Evolutionary conservation across 2,888 invertebrate species (phyloP).

Genomic region (Pristionchus mayeri): DNA sequence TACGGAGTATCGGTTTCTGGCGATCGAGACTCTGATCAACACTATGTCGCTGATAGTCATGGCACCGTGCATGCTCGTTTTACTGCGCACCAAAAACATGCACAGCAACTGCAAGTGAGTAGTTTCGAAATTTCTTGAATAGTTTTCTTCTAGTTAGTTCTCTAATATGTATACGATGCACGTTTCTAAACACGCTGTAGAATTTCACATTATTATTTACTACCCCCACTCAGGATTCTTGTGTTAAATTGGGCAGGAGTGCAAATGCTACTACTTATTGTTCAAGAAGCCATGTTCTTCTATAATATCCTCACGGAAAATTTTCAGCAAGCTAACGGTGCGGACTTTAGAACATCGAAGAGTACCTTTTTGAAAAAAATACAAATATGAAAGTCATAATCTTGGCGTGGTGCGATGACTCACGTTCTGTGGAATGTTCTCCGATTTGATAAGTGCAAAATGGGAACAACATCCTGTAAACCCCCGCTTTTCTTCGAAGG

Average conservation of each 20-base stretch:
- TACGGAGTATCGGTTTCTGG: background rate
- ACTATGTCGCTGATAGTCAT: background rate
- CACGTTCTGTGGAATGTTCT: no score
- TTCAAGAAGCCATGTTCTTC: background rate
- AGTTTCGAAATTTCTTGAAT: no score
- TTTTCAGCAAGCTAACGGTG: background rate
- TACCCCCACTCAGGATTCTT: background rate
- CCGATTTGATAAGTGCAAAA: no score
- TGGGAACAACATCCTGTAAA: no score
- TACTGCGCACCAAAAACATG: background rate
- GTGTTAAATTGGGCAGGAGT: background rate
- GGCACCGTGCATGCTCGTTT: background rate
- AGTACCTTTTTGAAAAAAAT: no score
- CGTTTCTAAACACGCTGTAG: no score
- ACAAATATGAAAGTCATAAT: background rate
- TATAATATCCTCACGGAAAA: background rate
- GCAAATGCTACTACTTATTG: background rate
- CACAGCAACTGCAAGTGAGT: constrained; percentile 2
- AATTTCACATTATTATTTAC: background rate
- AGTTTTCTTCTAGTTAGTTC: no score
- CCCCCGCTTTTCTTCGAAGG: no score
- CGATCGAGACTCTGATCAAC: background rate
- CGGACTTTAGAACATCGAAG: no score
- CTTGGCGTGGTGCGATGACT: no score
- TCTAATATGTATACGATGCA: no score